Percentiles rank a stretch among this genome's conserved stretches.
Evolutionary conservation across 2,113 vertebrate genomes (phyloP).

Genomic region (Urocolius indicus): DNA sequence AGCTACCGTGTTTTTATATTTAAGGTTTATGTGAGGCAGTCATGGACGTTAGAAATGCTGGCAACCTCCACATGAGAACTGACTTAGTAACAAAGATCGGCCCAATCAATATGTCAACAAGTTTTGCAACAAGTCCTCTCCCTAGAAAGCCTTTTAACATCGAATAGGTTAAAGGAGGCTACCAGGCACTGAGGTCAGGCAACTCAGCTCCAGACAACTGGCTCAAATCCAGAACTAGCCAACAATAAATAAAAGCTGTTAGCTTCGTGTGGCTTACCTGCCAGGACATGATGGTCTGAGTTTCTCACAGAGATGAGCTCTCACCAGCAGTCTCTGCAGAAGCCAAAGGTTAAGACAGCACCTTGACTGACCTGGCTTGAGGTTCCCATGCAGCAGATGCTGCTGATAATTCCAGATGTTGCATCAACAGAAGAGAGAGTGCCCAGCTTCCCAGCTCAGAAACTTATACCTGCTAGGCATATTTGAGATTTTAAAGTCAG

Average conservation of each 20-base stretch:
- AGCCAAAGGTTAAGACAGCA: not conserved
- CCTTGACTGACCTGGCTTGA: not conserved
- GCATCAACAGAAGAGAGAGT: not conserved
- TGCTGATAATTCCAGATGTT: not conserved
- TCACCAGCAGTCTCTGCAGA: not conserved
- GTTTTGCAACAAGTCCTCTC: not conserved
- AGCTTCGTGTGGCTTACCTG: not conserved
- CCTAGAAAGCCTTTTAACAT: not conserved
- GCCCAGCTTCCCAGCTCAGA: not conserved
- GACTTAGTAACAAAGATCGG: not conserved
- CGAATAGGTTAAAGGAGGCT: not conserved
- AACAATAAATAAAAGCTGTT: not conserved
- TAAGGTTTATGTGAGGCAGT: slow-evolving; percentile 20
- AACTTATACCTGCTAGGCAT: not conserved
- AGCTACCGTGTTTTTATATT: slow-evolving; percentile 28
- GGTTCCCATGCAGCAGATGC: not conserved
- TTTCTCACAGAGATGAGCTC: not conserved
- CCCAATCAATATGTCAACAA: not conserved
- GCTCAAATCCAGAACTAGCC: not conserved
- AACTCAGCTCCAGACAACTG: not conserved
- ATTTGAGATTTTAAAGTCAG: not conserved
- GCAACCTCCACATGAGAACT: not conserved
- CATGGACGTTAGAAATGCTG: not conserved
- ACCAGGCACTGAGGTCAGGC: not conserved
- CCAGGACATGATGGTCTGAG: not conserved